Evolutionary conservation across 2,888 invertebrate species (phyloP).

Genomic region (Tupiocoris notatus): DNA sequence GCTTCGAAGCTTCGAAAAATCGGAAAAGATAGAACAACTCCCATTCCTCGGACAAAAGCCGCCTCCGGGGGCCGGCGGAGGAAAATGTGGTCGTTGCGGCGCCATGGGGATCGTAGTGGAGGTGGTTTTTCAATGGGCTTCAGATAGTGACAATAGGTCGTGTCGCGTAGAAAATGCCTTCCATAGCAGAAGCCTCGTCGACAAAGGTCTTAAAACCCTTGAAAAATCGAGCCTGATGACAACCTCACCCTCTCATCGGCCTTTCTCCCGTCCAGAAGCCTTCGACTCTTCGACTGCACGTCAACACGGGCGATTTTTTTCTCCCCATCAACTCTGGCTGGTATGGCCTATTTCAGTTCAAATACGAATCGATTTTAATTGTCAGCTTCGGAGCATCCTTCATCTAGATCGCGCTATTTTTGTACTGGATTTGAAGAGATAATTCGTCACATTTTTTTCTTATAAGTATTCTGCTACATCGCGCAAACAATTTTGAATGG

Average conservation of each 20-base stretch:
- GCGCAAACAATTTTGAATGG: too few relatives aligned
- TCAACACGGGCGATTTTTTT: neutral
- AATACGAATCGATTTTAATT: neutral
- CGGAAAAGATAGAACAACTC: neutral
- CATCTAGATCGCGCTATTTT: too few relatives aligned
- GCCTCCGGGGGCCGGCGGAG: neutral
- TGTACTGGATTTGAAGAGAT: too few relatives aligned
- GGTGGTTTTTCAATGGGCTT: conserved; percentile 7
- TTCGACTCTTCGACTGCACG: neutral
- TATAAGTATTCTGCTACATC: too few relatives aligned
- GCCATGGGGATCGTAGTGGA: too few relatives aligned
- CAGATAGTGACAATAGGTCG: conserved; percentile 17
- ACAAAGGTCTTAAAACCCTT: neutral
- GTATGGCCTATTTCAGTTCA: neutral
- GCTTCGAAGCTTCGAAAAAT: neutral
- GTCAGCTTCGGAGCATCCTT: too few relatives aligned
- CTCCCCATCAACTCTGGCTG: neutral
- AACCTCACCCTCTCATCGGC: neutral
- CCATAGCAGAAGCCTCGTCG: neutral
- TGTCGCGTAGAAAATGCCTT: conserved; percentile 2
- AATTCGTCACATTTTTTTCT: too few relatives aligned
- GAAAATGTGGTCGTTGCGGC: neutral
- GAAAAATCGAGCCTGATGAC: neutral
- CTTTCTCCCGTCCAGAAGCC: neutral
- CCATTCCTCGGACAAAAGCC: neutral